Conservation (phyloP, 2,888 invertebrate species). For the Blera fallax region DNA sequence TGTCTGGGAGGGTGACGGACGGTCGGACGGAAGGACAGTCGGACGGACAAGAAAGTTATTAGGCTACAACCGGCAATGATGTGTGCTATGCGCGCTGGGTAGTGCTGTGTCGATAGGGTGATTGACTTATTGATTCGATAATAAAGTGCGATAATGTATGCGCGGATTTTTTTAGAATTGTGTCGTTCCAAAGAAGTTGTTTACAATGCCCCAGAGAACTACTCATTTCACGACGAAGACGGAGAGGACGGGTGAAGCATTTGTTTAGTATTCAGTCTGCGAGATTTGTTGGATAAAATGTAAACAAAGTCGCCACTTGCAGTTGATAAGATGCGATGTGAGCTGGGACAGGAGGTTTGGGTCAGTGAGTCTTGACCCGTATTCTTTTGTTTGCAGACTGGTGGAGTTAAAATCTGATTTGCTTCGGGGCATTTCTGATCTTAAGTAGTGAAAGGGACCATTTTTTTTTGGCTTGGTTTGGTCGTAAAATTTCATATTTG, state of each 20-base stretch:
- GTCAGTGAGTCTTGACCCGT: background rate
- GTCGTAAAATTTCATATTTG: no score
- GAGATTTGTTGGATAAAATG: background rate
- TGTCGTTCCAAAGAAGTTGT: background rate
- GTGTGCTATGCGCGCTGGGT: background rate
- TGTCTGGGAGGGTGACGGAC: background rate
- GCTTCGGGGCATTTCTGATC: background rate
- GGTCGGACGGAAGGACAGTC: background rate
- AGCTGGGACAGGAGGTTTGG: background rate
- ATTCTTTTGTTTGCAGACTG: background rate
- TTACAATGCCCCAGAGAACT: background rate
- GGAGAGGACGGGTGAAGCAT: background rate
- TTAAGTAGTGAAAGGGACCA: background rate
- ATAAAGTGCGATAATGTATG: constrained; percentile 56
- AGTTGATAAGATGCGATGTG: background rate
- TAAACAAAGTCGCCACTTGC: background rate
- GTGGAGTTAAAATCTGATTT: background rate
- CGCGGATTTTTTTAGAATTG: background rate
- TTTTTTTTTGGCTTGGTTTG: background rate
- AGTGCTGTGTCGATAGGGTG: constrained; percentile 23
- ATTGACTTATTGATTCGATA: constrained; percentile 56
- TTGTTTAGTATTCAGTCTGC: background rate
- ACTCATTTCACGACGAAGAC: background rate
- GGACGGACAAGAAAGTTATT: background rate
- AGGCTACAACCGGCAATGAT: background rate